Percentiles rank a stretch among this genome's conserved stretches.
These are phyloP conservation scores for Sebastes variabilis DNA, from an alignment of 2,797 vertebrate genomes.

Conservation along the genomic window DNA sequence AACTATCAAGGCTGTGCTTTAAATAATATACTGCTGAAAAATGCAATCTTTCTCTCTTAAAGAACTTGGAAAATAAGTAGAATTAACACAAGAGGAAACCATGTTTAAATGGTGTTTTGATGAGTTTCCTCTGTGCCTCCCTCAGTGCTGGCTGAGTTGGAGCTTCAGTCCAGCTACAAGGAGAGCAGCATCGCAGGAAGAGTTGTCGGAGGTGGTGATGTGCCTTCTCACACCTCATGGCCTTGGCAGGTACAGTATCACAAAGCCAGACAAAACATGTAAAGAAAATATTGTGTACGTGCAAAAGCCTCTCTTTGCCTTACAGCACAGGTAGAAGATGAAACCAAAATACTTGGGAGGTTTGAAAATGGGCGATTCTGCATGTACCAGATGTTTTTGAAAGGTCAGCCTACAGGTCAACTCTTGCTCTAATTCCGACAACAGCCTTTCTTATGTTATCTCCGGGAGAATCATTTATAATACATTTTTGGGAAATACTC, in stretches of 20 bases:
- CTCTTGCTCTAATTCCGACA: background rate
- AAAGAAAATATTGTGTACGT: background rate
- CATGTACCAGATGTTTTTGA: background rate
- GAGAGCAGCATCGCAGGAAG: slow-evolving; percentile 24
- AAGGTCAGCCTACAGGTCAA: background rate
- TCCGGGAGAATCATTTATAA: no score
- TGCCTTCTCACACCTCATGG: slow-evolving; percentile 45
- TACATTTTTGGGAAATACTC: background rate
- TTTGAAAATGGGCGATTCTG: background rate
- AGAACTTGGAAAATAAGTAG: accelerated
- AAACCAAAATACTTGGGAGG: background rate
- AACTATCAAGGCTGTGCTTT: no score
- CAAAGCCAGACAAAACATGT: background rate
- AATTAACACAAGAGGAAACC: background rate
- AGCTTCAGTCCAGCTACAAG: slow-evolving; percentile 34
- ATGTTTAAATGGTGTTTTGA: background rate
- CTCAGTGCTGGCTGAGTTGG: slow-evolving; percentile 43
- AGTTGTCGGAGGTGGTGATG: slow-evolving; percentile 54
- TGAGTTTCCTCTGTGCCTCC: background rate
- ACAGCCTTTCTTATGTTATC: background rate
- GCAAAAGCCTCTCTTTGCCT: background rate
- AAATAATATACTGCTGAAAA: no score
- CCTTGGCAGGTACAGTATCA: slow-evolving; percentile 67
- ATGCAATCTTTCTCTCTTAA: no score
- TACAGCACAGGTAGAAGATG: no score